Base-by-base conservation (phyloP, 53 echinoderm and acorn worm species). In the Hippasteria phrygiana region DNA sequence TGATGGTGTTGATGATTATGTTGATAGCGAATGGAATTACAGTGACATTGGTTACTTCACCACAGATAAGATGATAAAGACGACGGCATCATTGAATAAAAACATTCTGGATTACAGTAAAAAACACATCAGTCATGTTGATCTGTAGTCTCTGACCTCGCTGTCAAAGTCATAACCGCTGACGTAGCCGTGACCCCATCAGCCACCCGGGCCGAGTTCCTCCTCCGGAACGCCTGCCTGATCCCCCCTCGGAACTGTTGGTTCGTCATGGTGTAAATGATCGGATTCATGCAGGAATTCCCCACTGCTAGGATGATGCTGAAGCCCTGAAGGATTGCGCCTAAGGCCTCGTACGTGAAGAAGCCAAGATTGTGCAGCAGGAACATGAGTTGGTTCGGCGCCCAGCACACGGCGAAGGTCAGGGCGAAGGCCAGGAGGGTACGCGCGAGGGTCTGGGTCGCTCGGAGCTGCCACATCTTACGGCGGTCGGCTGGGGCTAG, bases 261-360 rank as follows among this genome's bases (percentile, higher is more conserved):
- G 62, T 79, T 79, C 36, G 42, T 62, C 80, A 79, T 10, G 20
- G 62, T 32, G 59, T 79, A 79, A 5, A 79, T 77, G 31, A 77
- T 42, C 36, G 77, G 77, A 22, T 67, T 67, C 7, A 40, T 27
- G 72, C 72, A 72, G 20, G 72, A 72, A 22, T 40, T 72, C 5
- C 40, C 36, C 80, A 62, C 80, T 28, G 80, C 80, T 62, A 79
- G 13, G 80, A 79, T 79, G 40, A 79, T 40, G 37, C 80, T 31
- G n/a, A 37, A 35, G 77, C 53, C 29, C 53, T 77, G 37, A 5
- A 31, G 18, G 4, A 54, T 17, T 22, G 77, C 17, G 53, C 53
- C 53, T 0, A 54, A 77, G n/a, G 77, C 55, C 34, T 9, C 1
- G 10, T 54, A 26, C n/a, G n/a, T n/a, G n/a, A n/a, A n/a, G n/a